Conservation (phyloP, 2,888 invertebrate genomes). For the Cephus pulcher region DNA sequence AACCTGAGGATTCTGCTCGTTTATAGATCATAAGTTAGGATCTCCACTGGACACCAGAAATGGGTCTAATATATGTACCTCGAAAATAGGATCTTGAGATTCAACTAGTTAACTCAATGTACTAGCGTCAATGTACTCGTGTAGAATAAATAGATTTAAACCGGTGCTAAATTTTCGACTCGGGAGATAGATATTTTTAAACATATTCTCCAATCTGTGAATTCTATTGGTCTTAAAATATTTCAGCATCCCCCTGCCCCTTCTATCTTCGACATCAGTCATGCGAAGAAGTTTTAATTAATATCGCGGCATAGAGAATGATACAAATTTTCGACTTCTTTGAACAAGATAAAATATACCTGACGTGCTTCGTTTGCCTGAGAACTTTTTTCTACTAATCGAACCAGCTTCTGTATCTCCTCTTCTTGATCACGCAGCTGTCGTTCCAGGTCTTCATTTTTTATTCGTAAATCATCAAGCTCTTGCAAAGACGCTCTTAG, state of each 20-base stretch:
- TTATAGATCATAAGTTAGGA: too few relatives aligned
- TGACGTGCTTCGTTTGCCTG: constrained; percentile 30
- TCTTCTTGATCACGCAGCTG: constrained; percentile 45
- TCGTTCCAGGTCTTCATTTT: constrained; percentile 34
- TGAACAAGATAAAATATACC: constrained; percentile 26
- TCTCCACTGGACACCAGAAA: too few relatives aligned
- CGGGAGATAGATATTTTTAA: not conserved
- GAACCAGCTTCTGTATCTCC: constrained; percentile 36
- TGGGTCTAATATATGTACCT: too few relatives aligned
- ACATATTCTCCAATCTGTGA: not conserved
- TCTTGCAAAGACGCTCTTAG: constrained; percentile 36
- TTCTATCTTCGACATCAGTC: not conserved
- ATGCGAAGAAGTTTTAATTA: not conserved
- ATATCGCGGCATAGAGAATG: not conserved
- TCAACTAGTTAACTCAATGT: too few relatives aligned
- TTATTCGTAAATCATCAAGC: constrained; percentile 38
- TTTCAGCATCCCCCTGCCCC: not conserved
- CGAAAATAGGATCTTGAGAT: too few relatives aligned
- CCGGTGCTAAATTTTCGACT: too few relatives aligned
- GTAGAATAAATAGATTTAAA: too few relatives aligned
- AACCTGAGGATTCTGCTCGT: too few relatives aligned
- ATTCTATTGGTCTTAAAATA: not conserved
- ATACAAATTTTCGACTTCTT: not conserved
- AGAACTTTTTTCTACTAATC: not conserved
- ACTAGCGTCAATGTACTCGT: too few relatives aligned